Conservation (phyloP, 92 coral and sea anemone genomes). For the Actinostola sp. region DNA sequence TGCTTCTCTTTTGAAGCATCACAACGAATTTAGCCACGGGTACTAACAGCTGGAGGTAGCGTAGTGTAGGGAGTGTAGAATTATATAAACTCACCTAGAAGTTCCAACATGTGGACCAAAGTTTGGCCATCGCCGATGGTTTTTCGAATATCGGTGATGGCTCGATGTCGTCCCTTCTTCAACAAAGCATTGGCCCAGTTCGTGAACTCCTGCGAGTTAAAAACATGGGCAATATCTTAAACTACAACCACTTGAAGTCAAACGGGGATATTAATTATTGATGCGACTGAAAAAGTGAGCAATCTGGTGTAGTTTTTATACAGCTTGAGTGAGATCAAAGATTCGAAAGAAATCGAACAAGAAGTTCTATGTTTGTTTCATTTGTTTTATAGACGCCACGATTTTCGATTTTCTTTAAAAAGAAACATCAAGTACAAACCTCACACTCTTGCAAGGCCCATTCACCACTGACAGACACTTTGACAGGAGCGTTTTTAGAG, state of each 20-base stretch:
- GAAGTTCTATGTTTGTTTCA: too few relatives aligned
- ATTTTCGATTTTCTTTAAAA: neutral
- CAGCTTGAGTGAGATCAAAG: too few relatives aligned
- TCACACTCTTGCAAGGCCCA: slow-evolving; percentile 90
- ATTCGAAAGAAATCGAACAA: too few relatives aligned
- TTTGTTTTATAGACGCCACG: neutral
- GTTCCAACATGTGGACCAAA: slow-evolving; percentile 84
- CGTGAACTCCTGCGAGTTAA: slow-evolving; percentile 80
- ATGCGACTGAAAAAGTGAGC: slow-evolving; percentile 9
- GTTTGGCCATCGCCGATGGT: slow-evolving; percentile 92
- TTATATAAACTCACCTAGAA: slow-evolving; percentile 69
- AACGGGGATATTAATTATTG: slow-evolving; percentile 1
- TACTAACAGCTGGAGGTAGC: too few relatives aligned
- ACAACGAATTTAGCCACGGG: slow-evolving; percentile 14
- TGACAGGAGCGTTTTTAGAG: slow-evolving; percentile 78
- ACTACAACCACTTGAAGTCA: slow-evolving; percentile 3
- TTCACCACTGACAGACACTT: slow-evolving; percentile 89
- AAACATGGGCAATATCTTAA: slow-evolving; percentile 7
- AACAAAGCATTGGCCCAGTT: slow-evolving; percentile 83
- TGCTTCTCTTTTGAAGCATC: too few relatives aligned
- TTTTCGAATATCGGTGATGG: slow-evolving; percentile 84
- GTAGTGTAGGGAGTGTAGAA: too few relatives aligned
- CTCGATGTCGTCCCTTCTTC: slow-evolving; percentile 73
- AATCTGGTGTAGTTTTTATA: neutral
- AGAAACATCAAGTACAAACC: slow-evolving; percentile 38